Conservation (phyloP, 2,113 vertebrate genomes). For the Dipodomys merriami region DNA sequence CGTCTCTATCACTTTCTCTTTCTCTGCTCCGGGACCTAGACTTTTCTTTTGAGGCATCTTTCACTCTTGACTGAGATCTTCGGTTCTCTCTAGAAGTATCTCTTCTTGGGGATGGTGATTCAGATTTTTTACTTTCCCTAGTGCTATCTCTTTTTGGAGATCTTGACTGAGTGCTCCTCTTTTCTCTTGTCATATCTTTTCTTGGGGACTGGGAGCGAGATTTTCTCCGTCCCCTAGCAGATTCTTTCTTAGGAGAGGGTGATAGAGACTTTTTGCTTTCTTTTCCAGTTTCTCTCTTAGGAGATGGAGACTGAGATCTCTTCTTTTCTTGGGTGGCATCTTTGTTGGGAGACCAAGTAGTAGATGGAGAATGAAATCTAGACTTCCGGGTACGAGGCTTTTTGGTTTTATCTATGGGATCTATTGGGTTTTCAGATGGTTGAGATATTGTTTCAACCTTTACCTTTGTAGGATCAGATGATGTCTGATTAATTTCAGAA, state of each 20-base stretch:
- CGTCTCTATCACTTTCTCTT: constrained; percentile 86
- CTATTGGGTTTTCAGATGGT: constrained; percentile 76
- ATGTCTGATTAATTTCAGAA: constrained; percentile 49
- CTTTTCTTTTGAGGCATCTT: constrained; percentile 86
- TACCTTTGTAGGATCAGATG: constrained; percentile 70
- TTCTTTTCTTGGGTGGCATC: constrained; percentile 86
- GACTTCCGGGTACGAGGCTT: constrained; percentile 89
- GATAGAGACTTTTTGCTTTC: constrained; percentile 82
- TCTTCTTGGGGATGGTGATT: constrained; percentile 91
- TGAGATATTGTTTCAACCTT: constrained; percentile 77
- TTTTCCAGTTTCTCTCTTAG: constrained; percentile 73
- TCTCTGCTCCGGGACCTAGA: constrained; percentile 90
- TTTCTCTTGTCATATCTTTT: constrained; percentile 79
- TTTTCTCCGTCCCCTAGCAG: constrained; percentile 79
- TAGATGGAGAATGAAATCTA: constrained; percentile 96
- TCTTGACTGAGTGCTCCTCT: constrained; percentile 79
- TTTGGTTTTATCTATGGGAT: constrained; percentile 81
- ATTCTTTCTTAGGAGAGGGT: constrained; percentile 87
- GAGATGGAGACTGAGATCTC: constrained; percentile 87
- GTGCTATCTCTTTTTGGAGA: constrained; percentile 82
- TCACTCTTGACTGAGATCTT: constrained; percentile 81
- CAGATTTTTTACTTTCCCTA: constrained; percentile 82
- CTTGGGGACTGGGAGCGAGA: constrained; percentile 86
- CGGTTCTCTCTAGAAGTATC: constrained; percentile 87
- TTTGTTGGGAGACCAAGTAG: constrained; percentile 94